Evolutionary conservation across 2,888 invertebrate genomes (phyloP).

Genomic region (Hybos culiciformis): DNA sequence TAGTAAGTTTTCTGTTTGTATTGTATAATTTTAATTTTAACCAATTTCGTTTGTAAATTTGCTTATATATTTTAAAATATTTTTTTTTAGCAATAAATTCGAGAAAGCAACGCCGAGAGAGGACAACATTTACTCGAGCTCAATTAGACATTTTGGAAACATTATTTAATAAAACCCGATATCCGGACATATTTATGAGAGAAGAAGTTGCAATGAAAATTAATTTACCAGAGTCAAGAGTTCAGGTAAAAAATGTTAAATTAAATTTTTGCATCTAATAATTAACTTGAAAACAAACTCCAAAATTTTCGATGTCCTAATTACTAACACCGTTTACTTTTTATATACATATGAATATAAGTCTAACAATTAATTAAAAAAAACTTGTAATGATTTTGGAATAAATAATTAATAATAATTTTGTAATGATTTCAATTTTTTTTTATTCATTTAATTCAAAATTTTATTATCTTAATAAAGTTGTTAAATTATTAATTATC

Average conservation of each 20-base stretch:
- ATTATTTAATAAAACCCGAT: constrained; percentile 83
- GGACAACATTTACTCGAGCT: constrained; percentile 89
- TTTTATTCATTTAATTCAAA: too few species aligned
- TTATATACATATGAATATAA: too few species aligned
- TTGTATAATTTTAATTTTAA: neutral
- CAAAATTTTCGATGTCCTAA: too few species aligned
- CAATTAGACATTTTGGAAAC: constrained; percentile 86
- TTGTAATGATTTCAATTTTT: too few species aligned
- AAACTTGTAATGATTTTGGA: too few species aligned
- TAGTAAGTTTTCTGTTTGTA: neutral
- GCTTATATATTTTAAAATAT: too few species aligned
- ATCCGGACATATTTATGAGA: constrained; percentile 96
- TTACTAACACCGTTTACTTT: too few species aligned
- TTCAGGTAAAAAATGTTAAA: constrained; percentile 56
- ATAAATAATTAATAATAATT: too few species aligned
- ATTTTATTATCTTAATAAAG: too few species aligned
- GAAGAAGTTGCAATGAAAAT: constrained; percentile 95
- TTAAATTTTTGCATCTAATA: neutral
- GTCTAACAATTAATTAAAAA: too few species aligned
- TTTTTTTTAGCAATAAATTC: constrained; percentile 35
- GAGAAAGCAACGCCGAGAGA: constrained; percentile 85
- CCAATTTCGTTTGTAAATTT: neutral
- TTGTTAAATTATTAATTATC: too few species aligned
- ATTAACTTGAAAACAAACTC: neutral
- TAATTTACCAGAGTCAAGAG: constrained; percentile 89